Evolutionary conservation across 2,113 vertebrate genomes (phyloP), one percentile per base, ranked within the genome.

Genomic region (Electrona antarctica): DNA sequence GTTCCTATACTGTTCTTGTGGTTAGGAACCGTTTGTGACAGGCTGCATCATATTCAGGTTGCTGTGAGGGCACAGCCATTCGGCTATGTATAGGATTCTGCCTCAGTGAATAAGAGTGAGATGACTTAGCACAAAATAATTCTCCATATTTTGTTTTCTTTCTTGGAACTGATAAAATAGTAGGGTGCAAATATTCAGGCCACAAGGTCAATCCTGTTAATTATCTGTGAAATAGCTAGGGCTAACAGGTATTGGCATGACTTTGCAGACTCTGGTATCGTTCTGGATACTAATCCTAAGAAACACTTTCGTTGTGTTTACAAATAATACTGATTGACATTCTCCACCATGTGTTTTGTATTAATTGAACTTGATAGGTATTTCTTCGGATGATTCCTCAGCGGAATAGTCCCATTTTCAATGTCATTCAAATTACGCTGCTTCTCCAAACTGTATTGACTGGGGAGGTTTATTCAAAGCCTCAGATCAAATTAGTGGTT

Each of bases 371-470:
- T 10, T 3, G 29, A 71, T 29, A 15, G 56, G 12, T 4, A 12
- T 54, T 54, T 54, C 4, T 54, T 12, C 51, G 1, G 12, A 50
- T 56, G 33, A 73, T 60, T 15, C 21, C 56, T 73, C 28, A 13
- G 9, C 49, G 1, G 14, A 45, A 8, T 15, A 56, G 13, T 57
- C 3, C 7, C 7, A 54, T 11, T 12, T 2, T 15, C 3, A 57
- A 57, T 4, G 66, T 14, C 4, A 1, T 13, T 67, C 21, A 50
- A 58, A 56, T 45, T 6, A 0, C 1, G 41, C 54, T 50, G 14
- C 63, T 13, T 65, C 45, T 58, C 13, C 1, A 33, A 62, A 7
- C 33, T 51, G 62, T 59, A 71, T 48, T 69, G 50, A 65, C 28
- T 15, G 9, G n/a, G 4, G 11, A 4, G 54, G 61, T 49, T 72